phyloP scores from a whole-genome alignment of 1,140 invertebrate species.

The Megalonaias nervosa region DNA sequence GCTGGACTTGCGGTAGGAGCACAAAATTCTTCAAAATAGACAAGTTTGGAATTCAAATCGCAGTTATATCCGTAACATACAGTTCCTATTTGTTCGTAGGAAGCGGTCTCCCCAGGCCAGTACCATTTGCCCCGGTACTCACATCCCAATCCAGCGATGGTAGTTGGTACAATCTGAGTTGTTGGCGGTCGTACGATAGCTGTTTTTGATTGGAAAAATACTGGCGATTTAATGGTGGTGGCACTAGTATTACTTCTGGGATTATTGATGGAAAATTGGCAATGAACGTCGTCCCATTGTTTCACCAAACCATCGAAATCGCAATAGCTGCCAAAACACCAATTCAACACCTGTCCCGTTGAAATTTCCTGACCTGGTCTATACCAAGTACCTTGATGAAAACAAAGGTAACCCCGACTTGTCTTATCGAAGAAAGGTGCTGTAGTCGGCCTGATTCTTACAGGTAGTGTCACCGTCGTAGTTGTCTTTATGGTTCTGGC shows the following conservation, averaged over 20 bases:
- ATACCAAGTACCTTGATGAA: slow-evolving; percentile 13
- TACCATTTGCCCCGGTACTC: slow-evolving; percentile 12
- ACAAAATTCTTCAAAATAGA: slow-evolving; percentile 23
- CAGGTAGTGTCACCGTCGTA: no score
- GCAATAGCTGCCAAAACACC: slow-evolving; percentile 33
- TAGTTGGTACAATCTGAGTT: neutral
- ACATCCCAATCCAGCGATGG: slow-evolving; percentile 4
- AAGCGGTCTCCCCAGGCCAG: slow-evolving; percentile 21
- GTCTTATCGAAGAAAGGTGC: no score
- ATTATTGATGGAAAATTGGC: neutral
- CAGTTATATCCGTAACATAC: slow-evolving; percentile 28
- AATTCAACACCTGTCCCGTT: slow-evolving; percentile 20
- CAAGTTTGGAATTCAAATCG: slow-evolving; percentile 24
- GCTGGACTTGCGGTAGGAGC: slow-evolving; percentile 3
- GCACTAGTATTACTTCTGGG: neutral
- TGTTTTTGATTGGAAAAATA: neutral
- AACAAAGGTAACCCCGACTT: slow-evolving; percentile 1
- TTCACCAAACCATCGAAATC: slow-evolving; percentile 22
- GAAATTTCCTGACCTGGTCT: slow-evolving; percentile 20
- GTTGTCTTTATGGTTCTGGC: no score
- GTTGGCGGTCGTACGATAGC: neutral
- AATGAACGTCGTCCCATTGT: slow-evolving; percentile 34
- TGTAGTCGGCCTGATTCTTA: no score
- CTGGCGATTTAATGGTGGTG: neutral
- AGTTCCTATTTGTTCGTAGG: slow-evolving; percentile 5